Evolutionary conservation across 2,888 invertebrate genomes (phyloP).

Genomic region (Acronicta alni): DNA sequence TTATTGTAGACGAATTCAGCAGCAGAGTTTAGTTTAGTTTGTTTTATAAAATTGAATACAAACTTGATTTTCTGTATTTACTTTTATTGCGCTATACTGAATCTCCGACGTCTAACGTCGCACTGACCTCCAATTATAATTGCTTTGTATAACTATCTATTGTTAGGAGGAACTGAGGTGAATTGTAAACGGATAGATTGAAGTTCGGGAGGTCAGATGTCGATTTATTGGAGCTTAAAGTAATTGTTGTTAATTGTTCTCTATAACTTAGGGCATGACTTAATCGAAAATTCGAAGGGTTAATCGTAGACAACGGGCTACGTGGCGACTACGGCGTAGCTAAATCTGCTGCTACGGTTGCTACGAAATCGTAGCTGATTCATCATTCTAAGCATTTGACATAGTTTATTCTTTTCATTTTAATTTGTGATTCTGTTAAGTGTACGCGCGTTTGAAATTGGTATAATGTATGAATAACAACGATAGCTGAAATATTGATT

Average conservation of each 20-base stretch:
- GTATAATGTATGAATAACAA: too few relatives aligned
- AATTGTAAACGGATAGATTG: constrained; percentile 39
- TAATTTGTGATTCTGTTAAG: too few relatives aligned
- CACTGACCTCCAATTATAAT: constrained; percentile 53
- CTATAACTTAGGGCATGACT: constrained; percentile 11
- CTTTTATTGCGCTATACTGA: constrained; percentile 4
- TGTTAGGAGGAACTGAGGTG: constrained; percentile 38
- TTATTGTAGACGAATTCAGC: too few relatives aligned
- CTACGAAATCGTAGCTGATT: constrained; percentile 23
- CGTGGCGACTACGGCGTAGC: constrained; percentile 22
- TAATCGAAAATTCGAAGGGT: constrained; percentile 8
- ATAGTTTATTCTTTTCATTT: too few relatives aligned
- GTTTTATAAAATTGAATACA: background rate
- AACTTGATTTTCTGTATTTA: background rate
- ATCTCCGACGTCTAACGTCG: constrained; percentile 31
- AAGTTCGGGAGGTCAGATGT: constrained; percentile 15
- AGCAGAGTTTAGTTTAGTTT: too few relatives aligned
- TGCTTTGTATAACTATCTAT: constrained; percentile 33
- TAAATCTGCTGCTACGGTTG: constrained; percentile 2
- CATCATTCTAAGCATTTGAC: too few relatives aligned
- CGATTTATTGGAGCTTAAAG: constrained; percentile 24
- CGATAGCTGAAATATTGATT: too few relatives aligned
- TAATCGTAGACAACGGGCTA: background rate
- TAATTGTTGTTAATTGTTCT: constrained; percentile 14
- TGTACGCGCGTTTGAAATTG: too few relatives aligned